Evolutionary conservation across 2,888 invertebrate genomes (phyloP).

Genomic region (Vanessa cardui): DNA sequence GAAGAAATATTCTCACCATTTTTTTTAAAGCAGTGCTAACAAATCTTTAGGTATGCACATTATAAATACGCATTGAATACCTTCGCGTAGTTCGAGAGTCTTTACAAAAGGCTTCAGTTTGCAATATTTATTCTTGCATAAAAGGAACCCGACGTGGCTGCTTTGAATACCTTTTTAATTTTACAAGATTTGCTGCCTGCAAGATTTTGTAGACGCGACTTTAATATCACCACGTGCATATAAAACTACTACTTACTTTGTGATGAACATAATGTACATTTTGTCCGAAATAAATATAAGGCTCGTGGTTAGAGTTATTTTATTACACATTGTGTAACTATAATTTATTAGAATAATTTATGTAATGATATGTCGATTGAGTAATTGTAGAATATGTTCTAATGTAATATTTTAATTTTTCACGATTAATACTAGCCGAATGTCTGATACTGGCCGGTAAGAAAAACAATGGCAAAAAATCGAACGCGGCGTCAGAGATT

Average conservation of each 20-base stretch:
- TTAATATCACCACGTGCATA: conserved; percentile 2
- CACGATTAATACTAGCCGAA: too few species aligned
- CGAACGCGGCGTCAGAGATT: too few species aligned
- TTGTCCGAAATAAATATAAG: background rate
- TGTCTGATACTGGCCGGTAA: too few species aligned
- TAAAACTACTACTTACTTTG: conserved; percentile 2
- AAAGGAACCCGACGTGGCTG: conserved; percentile 20
- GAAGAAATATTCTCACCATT: conserved; percentile 3
- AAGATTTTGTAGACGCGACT: background rate
- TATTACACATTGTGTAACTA: too few species aligned
- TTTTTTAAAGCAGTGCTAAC: conserved; percentile 22
- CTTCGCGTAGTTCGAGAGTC: conserved; percentile 25
- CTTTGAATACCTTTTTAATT: conserved; percentile 27
- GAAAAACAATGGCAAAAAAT: too few species aligned
- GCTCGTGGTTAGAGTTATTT: too few species aligned
- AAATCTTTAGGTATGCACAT: conserved; percentile 25
- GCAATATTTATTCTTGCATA: conserved; percentile 30
- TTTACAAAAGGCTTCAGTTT: conserved; percentile 30
- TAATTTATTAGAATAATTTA: too few species aligned
- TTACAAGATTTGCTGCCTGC: conserved; percentile 23
- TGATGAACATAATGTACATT: background rate
- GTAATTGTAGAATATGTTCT: too few species aligned
- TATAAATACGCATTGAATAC: conserved; percentile 24
- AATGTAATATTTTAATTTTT: too few species aligned
- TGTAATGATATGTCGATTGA: too few species aligned